Evolutionary conservation across 2,113 vertebrate species (phyloP).

Genomic region (Trochalopteron elliotii): DNA sequence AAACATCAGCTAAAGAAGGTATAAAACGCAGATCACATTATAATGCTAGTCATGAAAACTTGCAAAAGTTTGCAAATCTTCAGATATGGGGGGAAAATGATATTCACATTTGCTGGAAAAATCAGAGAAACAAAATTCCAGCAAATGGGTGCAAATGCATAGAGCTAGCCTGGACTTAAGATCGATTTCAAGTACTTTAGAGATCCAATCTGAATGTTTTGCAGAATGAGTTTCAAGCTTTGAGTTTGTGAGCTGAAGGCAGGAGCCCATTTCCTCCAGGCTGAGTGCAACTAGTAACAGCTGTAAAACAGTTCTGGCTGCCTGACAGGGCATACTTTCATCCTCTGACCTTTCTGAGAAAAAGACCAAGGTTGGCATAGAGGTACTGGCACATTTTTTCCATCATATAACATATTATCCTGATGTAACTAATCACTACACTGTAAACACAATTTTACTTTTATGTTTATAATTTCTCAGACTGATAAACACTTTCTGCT

Average conservation of each 20-base stretch:
- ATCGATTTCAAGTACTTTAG: background rate
- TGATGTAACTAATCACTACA: background rate
- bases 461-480: background rate
- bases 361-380: background rate
- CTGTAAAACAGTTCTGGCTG: constrained; percentile 42
- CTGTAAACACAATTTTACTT: background rate
- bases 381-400: constrained; percentile 12
- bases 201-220: background rate
- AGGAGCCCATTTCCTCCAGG: background rate
- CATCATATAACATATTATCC: background rate
- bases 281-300: background rate
- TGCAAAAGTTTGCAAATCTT: background rate
- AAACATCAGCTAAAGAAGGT: background rate
- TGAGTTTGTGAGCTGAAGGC: background rate
- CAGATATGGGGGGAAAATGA: background rate
- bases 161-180: background rate
- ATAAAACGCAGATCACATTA: background rate
- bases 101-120: background rate
- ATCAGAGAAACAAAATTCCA: constrained; percentile 15
- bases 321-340: constrained; percentile 32
- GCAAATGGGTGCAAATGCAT: background rate
- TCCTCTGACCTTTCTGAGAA: constrained; percentile 54
- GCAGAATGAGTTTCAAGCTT: background rate
- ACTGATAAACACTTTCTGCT: background rate
- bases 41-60: background rate